Conservation (phyloP, 2,797 vertebrate genomes). For the Spinus pinus region DNA sequence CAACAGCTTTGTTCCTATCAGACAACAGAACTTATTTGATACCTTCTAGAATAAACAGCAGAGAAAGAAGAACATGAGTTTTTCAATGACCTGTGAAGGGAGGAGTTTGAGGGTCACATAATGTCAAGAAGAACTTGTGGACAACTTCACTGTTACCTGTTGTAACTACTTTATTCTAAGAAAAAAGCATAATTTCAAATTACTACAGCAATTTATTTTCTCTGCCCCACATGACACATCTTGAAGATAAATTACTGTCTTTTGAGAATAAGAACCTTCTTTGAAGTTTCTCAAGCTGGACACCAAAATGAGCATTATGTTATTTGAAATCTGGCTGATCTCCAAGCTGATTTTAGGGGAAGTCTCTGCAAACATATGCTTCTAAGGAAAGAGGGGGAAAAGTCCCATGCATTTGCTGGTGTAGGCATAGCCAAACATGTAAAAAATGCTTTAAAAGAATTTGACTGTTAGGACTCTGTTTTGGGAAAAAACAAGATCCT, state of each 20-base stretch:
- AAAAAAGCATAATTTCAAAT: neutral
- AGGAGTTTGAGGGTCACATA: neutral
- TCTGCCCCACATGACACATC: neutral
- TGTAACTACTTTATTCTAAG: neutral
- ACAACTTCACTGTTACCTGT: neutral
- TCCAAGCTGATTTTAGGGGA: neutral
- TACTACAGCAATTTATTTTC: neutral
- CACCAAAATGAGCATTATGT: neutral
- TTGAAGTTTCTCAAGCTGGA: neutral
- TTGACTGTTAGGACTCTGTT: neutral
- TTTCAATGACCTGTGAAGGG: neutral
- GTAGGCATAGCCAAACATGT: neutral
- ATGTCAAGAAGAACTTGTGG: neutral
- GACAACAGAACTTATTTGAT: neutral
- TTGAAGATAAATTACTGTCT: neutral
- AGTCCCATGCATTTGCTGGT: neutral
- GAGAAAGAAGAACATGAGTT: neutral
- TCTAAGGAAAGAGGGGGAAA: neutral
- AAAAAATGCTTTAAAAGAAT: neutral
- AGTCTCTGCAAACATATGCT: neutral
- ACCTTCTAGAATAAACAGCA: neutral
- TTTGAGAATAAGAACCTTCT: neutral
- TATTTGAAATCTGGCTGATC: neutral
- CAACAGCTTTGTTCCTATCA: neutral
- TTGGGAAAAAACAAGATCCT: neutral